Conservation (phyloP, 2,113 vertebrate genomes). For the Procavia capensis region DNA sequence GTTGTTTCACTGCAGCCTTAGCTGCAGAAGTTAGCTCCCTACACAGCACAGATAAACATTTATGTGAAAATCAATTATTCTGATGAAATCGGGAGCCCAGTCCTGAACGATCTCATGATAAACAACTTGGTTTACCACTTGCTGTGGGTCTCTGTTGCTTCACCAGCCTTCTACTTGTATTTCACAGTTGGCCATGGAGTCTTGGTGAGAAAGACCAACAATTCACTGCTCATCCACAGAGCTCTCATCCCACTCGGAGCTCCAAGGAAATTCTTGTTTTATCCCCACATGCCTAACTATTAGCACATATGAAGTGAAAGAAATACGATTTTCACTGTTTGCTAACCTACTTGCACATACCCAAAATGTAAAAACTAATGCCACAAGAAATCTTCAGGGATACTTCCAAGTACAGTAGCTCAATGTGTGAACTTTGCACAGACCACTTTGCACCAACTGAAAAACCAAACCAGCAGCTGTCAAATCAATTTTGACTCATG, state of each 20-base stretch:
- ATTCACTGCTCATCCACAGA: slow-evolving; percentile 48
- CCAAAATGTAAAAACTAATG: slow-evolving; percentile 32
- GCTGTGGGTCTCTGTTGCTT: slow-evolving; percentile 40
- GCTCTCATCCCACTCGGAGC: slow-evolving; percentile 14
- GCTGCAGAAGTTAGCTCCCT: slow-evolving; percentile 62
- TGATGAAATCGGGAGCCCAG: slow-evolving; percentile 70
- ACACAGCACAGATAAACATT: slow-evolving; percentile 69
- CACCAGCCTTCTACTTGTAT: slow-evolving; percentile 73
- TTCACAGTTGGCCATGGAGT: slow-evolving; percentile 66
- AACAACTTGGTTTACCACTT: slow-evolving; percentile 67
- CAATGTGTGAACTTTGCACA: not conserved
- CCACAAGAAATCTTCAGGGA: not conserved
- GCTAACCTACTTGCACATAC: slow-evolving; percentile 70
- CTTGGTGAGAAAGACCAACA: slow-evolving; percentile 69
- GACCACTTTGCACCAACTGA: not conserved
- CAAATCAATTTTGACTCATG: not conserved
- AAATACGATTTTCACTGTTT: slow-evolving; percentile 76
- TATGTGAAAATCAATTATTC: slow-evolving; percentile 85
- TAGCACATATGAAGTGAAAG: slow-evolving; percentile 61
- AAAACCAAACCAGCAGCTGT: not conserved
- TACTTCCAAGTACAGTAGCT: not conserved
- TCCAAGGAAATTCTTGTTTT: slow-evolving; percentile 41
- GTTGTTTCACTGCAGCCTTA: slow-evolving; percentile 51
- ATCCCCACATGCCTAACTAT: not conserved
- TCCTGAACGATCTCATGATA: slow-evolving; percentile 77